phyloP scores from a whole-genome alignment of 2,113 vertebrate species.

The Piliocolobus tephrosceles region DNA sequence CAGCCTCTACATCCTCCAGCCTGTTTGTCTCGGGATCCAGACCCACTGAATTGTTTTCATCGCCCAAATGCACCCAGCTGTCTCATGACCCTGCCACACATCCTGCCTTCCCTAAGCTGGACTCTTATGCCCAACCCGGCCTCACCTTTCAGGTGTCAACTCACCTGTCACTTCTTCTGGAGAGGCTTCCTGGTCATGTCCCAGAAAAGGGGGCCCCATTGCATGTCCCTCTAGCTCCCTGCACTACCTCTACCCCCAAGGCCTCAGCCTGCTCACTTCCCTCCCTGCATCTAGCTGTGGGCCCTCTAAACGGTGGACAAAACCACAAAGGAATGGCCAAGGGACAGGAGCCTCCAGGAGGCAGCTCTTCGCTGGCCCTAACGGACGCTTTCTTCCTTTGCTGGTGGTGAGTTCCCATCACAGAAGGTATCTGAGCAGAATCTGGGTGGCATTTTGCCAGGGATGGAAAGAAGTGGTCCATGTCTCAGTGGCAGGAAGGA shows the following conservation, averaged over 20 bases:
- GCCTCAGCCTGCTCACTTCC: background rate
- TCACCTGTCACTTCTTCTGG: too few relatives aligned
- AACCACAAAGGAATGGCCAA: background rate
- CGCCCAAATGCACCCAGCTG: background rate
- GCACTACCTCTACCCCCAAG: background rate
- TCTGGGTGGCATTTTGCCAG: background rate
- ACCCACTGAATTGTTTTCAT: too few relatives aligned
- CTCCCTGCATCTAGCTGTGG: background rate
- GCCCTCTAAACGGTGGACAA: accelerated
- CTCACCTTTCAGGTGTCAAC: background rate
- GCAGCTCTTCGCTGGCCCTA: background rate
- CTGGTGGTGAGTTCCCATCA: background rate
- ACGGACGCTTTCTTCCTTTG: background rate
- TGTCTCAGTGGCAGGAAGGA: background rate
- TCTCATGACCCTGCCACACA: background rate
- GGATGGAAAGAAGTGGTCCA: too few relatives aligned
- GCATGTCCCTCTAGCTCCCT: background rate
- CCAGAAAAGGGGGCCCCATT: background rate
- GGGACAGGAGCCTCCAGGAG: background rate
- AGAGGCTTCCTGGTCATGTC: too few relatives aligned
- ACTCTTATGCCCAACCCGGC: background rate
- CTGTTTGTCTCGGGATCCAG: background rate
- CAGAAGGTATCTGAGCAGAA: background rate
- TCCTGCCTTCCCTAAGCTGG: background rate
- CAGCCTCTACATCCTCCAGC: background rate